Percentiles rank a stretch among this genome's conserved stretches.
These are phyloP conservation scores for Xestia rhomboidea DNA, from an alignment of 2,888 invertebrate genomes.

Conservation along the genomic window DNA sequence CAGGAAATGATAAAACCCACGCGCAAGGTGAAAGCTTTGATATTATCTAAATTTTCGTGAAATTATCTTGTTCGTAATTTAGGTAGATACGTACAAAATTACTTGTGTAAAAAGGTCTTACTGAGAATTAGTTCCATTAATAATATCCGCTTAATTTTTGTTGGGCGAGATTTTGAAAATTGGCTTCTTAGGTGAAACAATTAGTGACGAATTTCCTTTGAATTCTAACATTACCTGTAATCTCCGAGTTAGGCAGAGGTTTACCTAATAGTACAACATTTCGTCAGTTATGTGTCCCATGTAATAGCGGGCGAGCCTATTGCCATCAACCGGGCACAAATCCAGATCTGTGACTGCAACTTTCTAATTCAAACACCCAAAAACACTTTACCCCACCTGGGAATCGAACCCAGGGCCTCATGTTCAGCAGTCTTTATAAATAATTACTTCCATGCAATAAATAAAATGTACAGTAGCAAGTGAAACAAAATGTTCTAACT, in stretches of 20 bases:
- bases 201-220: neutral
- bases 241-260: no score
- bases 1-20: slow-evolving; percentile 51
- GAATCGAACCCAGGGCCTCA: neutral
- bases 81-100: slow-evolving; percentile 20
- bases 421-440: neutral
- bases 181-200: neutral
- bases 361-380: neutral
- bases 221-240: neutral
- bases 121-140: slow-evolving; percentile 25
- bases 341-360: neutral
- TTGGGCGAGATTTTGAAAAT: slow-evolving; percentile 4
- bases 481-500: slow-evolving; percentile 60
- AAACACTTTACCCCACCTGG: neutral
- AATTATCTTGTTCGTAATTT: slow-evolving; percentile 47
- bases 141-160: slow-evolving; percentile 27
- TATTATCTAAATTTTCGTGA: slow-evolving; percentile 53
- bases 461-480: slow-evolving; percentile 23
- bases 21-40: slow-evolving; percentile 32
- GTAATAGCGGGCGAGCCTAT: neutral
- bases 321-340: neutral
- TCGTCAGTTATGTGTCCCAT: neutral
- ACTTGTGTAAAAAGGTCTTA: slow-evolving; percentile 17
- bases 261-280: neutral
- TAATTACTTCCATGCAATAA: neutral